Conservation (phyloP, 2,113 vertebrate species). For the Erythrolamprus reginae region DNA sequence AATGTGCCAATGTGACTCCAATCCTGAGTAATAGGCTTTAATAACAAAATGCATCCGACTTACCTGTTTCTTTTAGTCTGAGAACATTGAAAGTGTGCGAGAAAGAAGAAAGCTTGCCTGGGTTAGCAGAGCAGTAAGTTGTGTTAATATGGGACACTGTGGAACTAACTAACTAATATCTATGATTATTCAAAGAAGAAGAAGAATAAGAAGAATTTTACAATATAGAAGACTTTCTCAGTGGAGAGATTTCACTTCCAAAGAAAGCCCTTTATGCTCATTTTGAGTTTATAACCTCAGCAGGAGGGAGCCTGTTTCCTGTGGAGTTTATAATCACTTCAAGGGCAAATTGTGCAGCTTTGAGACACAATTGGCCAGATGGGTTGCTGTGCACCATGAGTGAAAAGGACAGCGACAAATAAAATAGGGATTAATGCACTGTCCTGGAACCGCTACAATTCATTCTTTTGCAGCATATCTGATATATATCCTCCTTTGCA, state of each 20-base stretch:
- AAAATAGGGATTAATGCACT: constrained; percentile 20
- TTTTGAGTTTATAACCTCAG: constrained; percentile 27
- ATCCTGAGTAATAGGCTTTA: neutral
- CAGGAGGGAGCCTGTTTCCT: constrained; percentile 19
- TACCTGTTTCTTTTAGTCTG: neutral
- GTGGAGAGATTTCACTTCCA: constrained; percentile 22
- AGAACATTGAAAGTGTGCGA: neutral
- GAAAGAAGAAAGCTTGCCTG: neutral
- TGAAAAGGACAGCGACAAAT: constrained; percentile 8
- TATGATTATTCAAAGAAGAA: constrained; percentile 30
- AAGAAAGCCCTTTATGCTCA: constrained; percentile 28
- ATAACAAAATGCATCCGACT: neutral
- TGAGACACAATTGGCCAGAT: constrained; percentile 13
- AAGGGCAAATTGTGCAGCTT: constrained; percentile 23
- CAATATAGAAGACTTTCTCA: constrained; percentile 22
- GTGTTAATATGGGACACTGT: neutral
- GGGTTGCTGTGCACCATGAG: constrained; percentile 4
- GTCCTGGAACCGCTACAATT: neutral
- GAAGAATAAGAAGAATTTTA: constrained; percentile 17
- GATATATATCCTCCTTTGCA: neutral
- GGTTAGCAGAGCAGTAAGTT: neutral
- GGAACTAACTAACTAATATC: constrained; percentile 27
- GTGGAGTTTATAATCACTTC: constrained; percentile 30
- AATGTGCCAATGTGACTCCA: neutral
- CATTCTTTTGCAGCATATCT: neutral